Evolutionary conservation across 2,797 vertebrate genomes (phyloP).

Genomic region (Spinus pinus): DNA sequence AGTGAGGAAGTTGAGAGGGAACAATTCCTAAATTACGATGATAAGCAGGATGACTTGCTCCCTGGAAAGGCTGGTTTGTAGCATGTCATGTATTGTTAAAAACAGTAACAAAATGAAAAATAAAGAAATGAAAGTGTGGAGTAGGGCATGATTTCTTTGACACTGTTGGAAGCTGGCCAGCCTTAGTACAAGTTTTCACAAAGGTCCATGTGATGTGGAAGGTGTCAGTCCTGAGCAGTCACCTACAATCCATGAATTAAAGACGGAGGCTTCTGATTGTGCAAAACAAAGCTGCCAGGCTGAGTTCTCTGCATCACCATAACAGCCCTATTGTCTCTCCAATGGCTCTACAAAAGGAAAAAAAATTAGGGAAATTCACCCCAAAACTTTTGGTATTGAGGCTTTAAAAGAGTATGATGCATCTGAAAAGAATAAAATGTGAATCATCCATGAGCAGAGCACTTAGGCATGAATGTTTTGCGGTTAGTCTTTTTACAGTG

Average conservation of each 20-base stretch:
- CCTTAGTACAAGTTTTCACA: background rate
- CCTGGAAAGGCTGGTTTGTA: slow-evolving; percentile 52
- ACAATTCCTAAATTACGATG: slow-evolving; percentile 54
- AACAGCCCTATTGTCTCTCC: background rate
- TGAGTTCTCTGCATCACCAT: background rate
- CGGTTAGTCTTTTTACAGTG: background rate
- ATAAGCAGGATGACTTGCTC: slow-evolving; percentile 19
- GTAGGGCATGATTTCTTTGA: background rate
- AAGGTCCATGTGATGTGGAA: background rate
- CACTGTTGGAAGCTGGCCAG: background rate
- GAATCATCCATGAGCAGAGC: background rate
- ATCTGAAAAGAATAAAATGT: background rate
- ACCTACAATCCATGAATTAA: background rate
- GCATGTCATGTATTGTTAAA: background rate
- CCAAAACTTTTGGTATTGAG: background rate
- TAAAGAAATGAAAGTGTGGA: background rate
- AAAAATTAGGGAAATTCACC: background rate
- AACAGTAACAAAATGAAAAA: background rate
- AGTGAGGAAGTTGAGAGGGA: slow-evolving; percentile 67
- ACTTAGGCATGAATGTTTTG: background rate
- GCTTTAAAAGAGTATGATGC: background rate
- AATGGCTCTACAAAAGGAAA: background rate
- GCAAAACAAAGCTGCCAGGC: background rate
- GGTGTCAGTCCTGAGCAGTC: background rate
- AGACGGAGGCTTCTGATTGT: background rate